Evolutionary conservation across 92 coral and sea anemone species (phyloP).

Genomic region (Hydrozoanthus gracilis): DNA sequence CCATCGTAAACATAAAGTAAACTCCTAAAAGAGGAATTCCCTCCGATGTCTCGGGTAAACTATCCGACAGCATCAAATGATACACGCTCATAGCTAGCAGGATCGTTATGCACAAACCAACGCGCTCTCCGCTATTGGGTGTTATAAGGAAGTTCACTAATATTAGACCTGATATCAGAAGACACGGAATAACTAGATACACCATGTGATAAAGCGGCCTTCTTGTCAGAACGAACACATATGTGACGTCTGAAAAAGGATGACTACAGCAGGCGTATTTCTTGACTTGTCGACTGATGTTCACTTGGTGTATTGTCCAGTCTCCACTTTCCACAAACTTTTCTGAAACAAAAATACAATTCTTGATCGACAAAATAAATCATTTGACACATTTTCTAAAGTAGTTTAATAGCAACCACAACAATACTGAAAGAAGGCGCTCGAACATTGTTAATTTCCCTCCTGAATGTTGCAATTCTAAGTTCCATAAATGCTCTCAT

Average conservation of each 20-base stretch:
- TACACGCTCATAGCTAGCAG: conserved; percentile 49
- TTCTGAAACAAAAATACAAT: neutral
- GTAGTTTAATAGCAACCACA: too few relatives aligned
- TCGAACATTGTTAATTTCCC: too few relatives aligned
- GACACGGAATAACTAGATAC: conserved; percentile 42
- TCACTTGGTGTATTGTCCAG: conserved; percentile 17
- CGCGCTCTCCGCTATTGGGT: conserved; percentile 32
- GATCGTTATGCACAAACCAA: conserved; percentile 43
- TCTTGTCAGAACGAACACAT: conserved; percentile 17
- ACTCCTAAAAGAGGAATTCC: conserved; percentile 36
- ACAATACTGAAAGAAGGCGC: too few relatives aligned
- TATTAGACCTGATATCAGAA: conserved; percentile 16
- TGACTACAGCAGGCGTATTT: conserved; percentile 20
- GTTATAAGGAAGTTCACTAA: conserved; percentile 25
- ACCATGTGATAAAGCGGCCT: conserved; percentile 45
- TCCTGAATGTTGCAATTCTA: too few relatives aligned
- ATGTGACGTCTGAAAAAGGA: conserved; percentile 28
- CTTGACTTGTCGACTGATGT: neutral
- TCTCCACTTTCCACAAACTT: conserved; percentile 41
- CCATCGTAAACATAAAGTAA: conserved; percentile 32
- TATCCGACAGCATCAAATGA: conserved; percentile 3
- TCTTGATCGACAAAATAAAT: too few relatives aligned
- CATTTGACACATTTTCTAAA: too few relatives aligned
- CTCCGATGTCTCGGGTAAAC: conserved; percentile 31
- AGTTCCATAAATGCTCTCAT: too few relatives aligned